Percentiles rank a stretch among this genome's conserved stretches.
These are phyloP conservation scores for Ptyas mucosa DNA, from an alignment of 2,113 vertebrate species.

Conservation along the genomic window DNA sequence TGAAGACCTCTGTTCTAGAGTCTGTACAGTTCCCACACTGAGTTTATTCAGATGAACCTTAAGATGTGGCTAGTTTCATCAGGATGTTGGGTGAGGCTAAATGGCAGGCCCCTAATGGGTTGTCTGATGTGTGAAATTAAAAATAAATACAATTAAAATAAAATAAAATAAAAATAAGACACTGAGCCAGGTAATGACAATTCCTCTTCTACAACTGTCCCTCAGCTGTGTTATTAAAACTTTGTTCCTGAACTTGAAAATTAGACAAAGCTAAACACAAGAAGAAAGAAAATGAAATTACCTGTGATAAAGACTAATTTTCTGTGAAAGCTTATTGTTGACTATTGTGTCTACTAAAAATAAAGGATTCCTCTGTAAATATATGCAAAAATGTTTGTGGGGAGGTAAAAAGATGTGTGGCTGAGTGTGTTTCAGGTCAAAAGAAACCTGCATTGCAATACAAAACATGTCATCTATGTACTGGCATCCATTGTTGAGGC, in stretches of 20 bases:
- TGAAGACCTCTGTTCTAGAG: background rate
- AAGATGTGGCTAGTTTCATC: background rate
- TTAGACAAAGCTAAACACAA: conserved; percentile 38
- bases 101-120: background rate
- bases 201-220: background rate
- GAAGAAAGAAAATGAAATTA: conserved; percentile 30
- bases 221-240: conserved; percentile 34
- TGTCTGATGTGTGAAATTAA: background rate
- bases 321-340: background rate
- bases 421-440: background rate
- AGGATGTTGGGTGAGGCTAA: background rate
- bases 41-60: background rate
- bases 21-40: background rate
- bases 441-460: background rate
- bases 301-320: conserved; percentile 3
- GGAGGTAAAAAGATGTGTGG: background rate
- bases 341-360: background rate
- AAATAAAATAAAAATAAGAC: background rate
- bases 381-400: conserved; percentile 7
- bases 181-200: background rate
- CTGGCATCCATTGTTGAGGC: background rate
- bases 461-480: background rate
- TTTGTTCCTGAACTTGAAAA: conserved; percentile 29
- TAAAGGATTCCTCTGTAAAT: background rate
- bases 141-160: background rate